Conservation (phyloP, 2,797 vertebrate species). For the Emydoidea blandingii region DNA sequence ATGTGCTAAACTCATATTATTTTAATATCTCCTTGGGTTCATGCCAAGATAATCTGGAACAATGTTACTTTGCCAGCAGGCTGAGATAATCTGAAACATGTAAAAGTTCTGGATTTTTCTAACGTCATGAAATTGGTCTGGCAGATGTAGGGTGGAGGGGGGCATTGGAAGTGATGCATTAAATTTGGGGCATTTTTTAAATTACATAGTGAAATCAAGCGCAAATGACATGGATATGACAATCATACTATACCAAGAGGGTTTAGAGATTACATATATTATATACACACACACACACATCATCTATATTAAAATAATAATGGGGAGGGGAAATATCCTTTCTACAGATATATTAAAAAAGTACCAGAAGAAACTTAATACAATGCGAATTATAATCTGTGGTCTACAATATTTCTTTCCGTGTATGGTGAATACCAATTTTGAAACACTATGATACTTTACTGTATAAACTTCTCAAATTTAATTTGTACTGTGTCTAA, state of each 20-base stretch:
- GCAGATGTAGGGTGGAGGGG: background rate
- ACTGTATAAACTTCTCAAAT: background rate
- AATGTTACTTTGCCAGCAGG: rapidly evolving
- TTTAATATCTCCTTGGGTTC: slow-evolving; percentile 37
- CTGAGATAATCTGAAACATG: background rate
- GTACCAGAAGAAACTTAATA: background rate
- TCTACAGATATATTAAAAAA: background rate
- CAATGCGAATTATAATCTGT: background rate
- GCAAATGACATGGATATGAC: background rate
- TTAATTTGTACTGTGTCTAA: slow-evolving; percentile 28
- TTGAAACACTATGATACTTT: background rate
- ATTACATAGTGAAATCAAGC: background rate
- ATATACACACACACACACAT: background rate
- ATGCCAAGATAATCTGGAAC: background rate
- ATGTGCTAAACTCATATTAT: slow-evolving; percentile 49
- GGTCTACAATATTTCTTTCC: background rate
- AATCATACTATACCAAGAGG: background rate
- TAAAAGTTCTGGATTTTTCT: background rate
- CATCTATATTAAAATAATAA: background rate
- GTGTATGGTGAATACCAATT: background rate
- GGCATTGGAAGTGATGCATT: background rate
- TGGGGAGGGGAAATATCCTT: background rate
- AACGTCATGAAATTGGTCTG: background rate
- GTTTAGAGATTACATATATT: rapidly evolving
- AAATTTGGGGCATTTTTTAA: background rate